phyloP scores from a whole-genome alignment of 2,888 invertebrate genomes.

The Dilophus febrilis region DNA sequence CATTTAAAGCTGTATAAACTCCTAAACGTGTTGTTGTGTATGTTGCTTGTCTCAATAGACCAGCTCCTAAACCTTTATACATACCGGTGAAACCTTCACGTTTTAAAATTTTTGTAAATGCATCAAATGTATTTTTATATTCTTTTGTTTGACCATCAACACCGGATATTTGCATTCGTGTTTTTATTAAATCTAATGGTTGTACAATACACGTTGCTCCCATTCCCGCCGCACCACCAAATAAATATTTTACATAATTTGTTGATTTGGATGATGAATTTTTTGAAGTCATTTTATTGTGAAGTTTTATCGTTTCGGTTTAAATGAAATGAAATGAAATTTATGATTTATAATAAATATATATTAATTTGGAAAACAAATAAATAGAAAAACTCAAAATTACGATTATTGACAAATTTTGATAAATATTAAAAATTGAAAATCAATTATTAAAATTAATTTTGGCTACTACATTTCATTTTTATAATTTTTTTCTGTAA shows the following conservation, averaged over 20 bases:
- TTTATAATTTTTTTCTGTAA: too few relatives aligned
- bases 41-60: constrained; percentile 85
- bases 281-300: too few relatives aligned
- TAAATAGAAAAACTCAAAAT: too few relatives aligned
- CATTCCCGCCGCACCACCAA: constrained; percentile 80
- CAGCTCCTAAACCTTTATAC: constrained; percentile 87
- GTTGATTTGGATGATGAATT: too few relatives aligned
- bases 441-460: too few relatives aligned
- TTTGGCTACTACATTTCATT: too few relatives aligned
- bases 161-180: constrained; percentile 91
- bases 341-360: too few relatives aligned
- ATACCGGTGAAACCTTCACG: constrained; percentile 76
- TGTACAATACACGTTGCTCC: constrained; percentile 89
- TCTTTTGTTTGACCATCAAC: constrained; percentile 50
- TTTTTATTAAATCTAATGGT: constrained; percentile 92
- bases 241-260: constrained; percentile 51
- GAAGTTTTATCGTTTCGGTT: too few relatives aligned
- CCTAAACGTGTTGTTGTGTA: constrained; percentile 96
- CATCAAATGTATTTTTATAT: constrained; percentile 64
- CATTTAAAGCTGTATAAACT: constrained; percentile 81
- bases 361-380: too few relatives aligned
- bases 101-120: constrained; percentile 58
- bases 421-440: too few relatives aligned
- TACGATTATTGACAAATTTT: too few relatives aligned
- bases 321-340: too few relatives aligned